Evolutionary conservation across 2,113 vertebrate genomes (phyloP), one percentile per base, ranked within the genome.

Genomic region (Paramormyrops kingsleyae): DNA sequence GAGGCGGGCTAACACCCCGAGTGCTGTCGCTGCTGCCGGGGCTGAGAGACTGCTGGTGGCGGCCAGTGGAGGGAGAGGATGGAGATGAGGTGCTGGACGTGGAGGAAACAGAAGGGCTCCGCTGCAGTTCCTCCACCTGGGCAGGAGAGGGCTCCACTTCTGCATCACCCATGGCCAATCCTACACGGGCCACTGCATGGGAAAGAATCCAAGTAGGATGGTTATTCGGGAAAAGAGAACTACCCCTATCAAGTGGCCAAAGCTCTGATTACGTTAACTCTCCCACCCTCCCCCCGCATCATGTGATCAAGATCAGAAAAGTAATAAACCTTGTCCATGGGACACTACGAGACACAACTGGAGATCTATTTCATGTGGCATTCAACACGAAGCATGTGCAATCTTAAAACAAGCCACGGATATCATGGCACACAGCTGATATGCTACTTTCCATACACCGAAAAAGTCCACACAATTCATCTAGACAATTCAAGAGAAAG

Each of bases 111-210:
- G 94, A 91, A 47, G 94, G 93, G 91, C 92, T 93, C 90, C 91
- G 93, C 83, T 92, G 88, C 53, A 93, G 90, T 15, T 92, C 91
- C 19, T 52, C 92, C 62, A 93, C 88, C 15, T 83, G 90, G 62
- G 89, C 70, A 0, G 89, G 92, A 15, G 92, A 93, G 21, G 92
- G 88, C 13, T 96, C 97, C 92, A 93, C 93, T 88, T 95, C 95
- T 0, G 93, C 90, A 91, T 97, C 97, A 94, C 96, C 97, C 97
- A 94, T 96, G 94, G 91, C 92, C 21, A 86, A 88, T 88, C 89
- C 92, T 91, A 91, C 91, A 91, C 59, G 93, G 91, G 93, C 92
- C 91, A 53, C 94, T 95, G 90, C 88, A 89, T 89, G 92, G 93
- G 35, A 47, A 89, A 92, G 53, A 85, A 24, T 91, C 39, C 83